Evolutionary conservation across 2,797 vertebrate species (phyloP).

Genomic region (Galaxias olidus): DNA sequence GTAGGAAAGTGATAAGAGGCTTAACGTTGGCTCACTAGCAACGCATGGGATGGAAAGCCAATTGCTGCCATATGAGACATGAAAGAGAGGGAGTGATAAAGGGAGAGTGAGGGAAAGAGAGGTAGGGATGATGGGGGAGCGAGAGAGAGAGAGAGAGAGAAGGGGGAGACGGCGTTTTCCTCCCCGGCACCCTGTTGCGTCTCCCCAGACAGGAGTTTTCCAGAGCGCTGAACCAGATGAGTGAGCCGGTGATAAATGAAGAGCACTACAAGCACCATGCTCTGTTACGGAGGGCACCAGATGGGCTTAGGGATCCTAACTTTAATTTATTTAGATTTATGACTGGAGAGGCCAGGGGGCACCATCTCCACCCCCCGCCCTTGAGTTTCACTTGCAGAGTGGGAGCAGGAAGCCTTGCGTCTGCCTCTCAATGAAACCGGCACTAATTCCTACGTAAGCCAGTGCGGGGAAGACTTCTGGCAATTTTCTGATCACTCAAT

Average conservation of each 20-base stretch:
- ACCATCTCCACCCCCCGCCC: constrained; percentile 15
- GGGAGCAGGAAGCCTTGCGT: constrained; percentile 22
- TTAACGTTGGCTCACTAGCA: constrained; percentile 45
- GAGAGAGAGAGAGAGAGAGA: constrained; percentile 6
- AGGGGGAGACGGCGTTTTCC: background rate
- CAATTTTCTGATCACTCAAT: background rate
- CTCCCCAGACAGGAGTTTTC: background rate
- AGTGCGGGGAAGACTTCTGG: no score
- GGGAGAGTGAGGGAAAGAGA: background rate
- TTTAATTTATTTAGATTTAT: constrained; percentile 69
- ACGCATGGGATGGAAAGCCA: constrained; percentile 21
- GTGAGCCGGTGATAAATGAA: constrained; percentile 2
- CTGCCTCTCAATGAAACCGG: constrained; percentile 48
- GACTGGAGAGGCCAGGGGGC: constrained; percentile 34
- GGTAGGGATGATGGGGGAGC: no score
- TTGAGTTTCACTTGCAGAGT: background rate
- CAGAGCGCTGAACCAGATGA: constrained; percentile 8
- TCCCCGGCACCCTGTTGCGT: background rate
- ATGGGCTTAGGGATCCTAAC: constrained; percentile 46
- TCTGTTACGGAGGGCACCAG: constrained; percentile 34
- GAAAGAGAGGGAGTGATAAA: background rate
- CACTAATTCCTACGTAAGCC: constrained; percentile 2
- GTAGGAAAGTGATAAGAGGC: constrained; percentile 56
- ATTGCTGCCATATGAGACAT: constrained; percentile 28
- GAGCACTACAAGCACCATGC: background rate